phyloP scores from a whole-genome alignment of 2,113 vertebrate species.

The Amphiprion ocellaris region DNA sequence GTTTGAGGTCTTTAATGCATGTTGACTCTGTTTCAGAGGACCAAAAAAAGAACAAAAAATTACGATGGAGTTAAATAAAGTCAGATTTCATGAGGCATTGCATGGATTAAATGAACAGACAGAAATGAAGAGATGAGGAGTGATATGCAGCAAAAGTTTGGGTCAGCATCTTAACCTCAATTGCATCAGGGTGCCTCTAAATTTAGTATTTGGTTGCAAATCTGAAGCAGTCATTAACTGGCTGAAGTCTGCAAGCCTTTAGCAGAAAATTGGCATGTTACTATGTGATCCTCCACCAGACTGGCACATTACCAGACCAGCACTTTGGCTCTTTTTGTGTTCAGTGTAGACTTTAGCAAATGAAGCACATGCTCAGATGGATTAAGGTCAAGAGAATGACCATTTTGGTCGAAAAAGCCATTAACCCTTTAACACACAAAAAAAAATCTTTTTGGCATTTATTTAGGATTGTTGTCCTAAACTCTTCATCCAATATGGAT shows the following conservation, averaged over 20 bases:
- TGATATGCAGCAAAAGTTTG: no score
- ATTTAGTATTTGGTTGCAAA: constrained; percentile 13
- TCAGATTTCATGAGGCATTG: neutral
- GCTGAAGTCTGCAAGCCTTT: neutral
- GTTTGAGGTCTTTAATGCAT: neutral
- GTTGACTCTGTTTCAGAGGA: neutral
- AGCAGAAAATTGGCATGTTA: no score
- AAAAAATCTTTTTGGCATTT: neutral
- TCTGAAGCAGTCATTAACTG: constrained; percentile 7
- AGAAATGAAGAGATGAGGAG: no score
- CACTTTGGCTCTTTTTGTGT: no score
- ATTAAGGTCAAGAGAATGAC: constrained; percentile 3
- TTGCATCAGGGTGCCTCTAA: no score
- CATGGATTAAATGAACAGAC: no score
- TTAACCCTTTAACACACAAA: neutral
- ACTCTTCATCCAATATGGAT: no score
- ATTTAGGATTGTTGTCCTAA: neutral
- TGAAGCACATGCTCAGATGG: neutral
- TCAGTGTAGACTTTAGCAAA: no score
- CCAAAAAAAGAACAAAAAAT: neutral
- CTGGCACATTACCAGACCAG: no score
- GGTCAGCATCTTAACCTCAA: no score
- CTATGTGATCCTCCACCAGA: no score
- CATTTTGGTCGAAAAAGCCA: neutral
- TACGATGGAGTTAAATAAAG: neutral